A percentile compares a stretch with the other conserved stretches of the same genome.
These are phyloP conservation scores for Hemiscyllium ocellatum DNA, from an alignment of 2,113 vertebrate genomes.

Conservation along the genomic window DNA sequence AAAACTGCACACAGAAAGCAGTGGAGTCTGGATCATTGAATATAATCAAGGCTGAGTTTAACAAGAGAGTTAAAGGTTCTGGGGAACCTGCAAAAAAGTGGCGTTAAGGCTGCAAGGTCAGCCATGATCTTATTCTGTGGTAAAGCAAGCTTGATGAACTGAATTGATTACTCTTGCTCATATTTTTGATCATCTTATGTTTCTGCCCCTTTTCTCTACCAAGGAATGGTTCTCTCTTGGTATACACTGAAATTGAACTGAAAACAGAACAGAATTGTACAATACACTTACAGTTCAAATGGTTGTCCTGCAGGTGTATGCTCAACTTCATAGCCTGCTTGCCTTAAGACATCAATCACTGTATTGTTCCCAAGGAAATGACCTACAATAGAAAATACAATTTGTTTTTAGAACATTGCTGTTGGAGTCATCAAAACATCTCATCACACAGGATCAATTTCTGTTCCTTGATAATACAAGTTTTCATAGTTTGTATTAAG, in stretches of 20 bases:
- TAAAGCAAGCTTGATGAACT: not conserved
- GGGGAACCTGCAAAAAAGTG: not conserved
- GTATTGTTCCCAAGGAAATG: slow-evolving; percentile 98
- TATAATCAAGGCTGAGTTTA: not conserved
- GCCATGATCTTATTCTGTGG: not conserved
- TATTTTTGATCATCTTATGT: not conserved
- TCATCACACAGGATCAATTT: not conserved
- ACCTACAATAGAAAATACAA: slow-evolving; percentile 62
- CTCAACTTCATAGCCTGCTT: slow-evolving; percentile 85
- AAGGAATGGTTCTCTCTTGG: not conserved
- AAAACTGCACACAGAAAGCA: too few species aligned
- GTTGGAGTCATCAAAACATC: not conserved
- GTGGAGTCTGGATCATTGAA: not conserved
- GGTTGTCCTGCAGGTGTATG: slow-evolving; percentile 75
- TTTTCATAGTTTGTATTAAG: not conserved
- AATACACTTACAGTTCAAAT: slow-evolving; percentile 67
- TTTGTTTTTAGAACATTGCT: not conserved
- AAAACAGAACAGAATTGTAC: not conserved
- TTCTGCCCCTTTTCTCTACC: not conserved
- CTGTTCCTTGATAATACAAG: not conserved
- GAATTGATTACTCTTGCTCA: not conserved
- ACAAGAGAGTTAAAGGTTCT: not conserved
- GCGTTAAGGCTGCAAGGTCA: not conserved
- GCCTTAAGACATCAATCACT: slow-evolving; percentile 87
- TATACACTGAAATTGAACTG: not conserved